Conservation (phyloP, 2,888 invertebrate species). For the Nemurella pictetii region DNA sequence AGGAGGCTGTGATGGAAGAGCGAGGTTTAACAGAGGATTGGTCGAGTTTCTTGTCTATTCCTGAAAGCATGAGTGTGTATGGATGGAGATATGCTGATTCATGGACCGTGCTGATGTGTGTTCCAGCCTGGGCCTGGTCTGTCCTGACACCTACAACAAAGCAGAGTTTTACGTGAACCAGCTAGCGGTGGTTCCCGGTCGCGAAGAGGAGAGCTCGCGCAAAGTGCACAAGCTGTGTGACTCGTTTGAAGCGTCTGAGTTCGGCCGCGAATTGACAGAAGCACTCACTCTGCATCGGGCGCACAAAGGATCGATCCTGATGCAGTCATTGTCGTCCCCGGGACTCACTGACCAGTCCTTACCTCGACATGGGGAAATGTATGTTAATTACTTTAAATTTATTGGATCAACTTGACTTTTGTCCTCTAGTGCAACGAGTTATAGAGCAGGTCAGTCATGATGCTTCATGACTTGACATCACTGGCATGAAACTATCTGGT, state of each 20-base stretch:
- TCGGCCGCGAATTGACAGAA: conserved; percentile 45
- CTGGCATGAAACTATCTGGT: too few species aligned
- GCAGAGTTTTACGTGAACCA: conserved; percentile 81
- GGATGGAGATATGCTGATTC: too few species aligned
- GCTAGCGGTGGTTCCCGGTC: conserved; percentile 58
- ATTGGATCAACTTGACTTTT: too few species aligned
- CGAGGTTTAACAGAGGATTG: too few species aligned
- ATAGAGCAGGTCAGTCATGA: too few species aligned
- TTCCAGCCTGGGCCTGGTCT: conserved; percentile 64
- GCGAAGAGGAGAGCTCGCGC: conserved; percentile 54
- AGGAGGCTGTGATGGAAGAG: too few species aligned
- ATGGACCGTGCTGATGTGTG: conserved; percentile 27
- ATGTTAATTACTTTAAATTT: too few species aligned
- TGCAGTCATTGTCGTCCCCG: neutral
- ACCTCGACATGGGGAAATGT: neutral
- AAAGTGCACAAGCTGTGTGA: conserved; percentile 58
- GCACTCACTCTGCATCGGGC: conserved; percentile 34
- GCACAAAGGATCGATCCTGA: neutral
- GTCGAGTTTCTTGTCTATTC: neutral
- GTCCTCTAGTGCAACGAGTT: too few species aligned
- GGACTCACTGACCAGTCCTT: neutral
- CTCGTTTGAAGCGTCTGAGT: conserved; percentile 58
- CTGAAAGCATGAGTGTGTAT: neutral
- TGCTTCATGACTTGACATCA: too few species aligned
- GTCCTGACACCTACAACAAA: conserved; percentile 79